These are phyloP conservation scores for Ormyrus nitidulus DNA, from an alignment of 2,888 invertebrate genomes.

Conservation along the genomic window DNA sequence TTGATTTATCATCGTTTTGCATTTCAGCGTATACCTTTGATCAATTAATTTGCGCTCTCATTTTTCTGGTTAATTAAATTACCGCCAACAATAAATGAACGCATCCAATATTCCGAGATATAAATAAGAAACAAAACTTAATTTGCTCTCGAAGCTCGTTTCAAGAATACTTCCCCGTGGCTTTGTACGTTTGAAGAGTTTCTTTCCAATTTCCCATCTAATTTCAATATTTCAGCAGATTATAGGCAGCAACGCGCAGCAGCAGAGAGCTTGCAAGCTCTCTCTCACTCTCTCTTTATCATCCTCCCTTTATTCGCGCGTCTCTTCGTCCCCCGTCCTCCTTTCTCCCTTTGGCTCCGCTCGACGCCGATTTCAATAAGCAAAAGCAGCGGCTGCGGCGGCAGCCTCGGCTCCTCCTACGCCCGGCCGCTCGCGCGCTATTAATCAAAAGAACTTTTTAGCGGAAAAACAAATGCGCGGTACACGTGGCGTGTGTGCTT, in stretches of 20 bases:
- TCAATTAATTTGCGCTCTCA: too few relatives aligned
- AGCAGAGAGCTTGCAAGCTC: too few relatives aligned
- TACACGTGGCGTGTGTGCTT: not conserved
- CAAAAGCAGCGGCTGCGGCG: slow-evolving; percentile 60
- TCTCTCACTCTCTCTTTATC: too few relatives aligned
- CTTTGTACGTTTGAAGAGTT: not conserved
- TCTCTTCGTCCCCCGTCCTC: slow-evolving; percentile 1
- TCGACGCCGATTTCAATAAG: slow-evolving; percentile 68
- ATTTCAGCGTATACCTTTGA: too few relatives aligned
- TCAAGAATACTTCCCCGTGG: too few relatives aligned
- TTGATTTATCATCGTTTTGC: too few relatives aligned
- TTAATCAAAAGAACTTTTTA: slow-evolving; percentile 71
- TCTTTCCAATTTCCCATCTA: slow-evolving; percentile 11
- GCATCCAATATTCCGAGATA: too few relatives aligned
- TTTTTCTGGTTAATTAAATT: too few relatives aligned
- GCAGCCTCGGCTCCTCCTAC: slow-evolving; percentile 41
- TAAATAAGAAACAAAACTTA: too few relatives aligned
- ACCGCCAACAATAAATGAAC: too few relatives aligned
- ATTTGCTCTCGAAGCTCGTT: too few relatives aligned
- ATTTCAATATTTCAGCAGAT: slow-evolving; percentile 18
- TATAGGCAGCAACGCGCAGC: not conserved
- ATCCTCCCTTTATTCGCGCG: not conserved
- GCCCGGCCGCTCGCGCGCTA: slow-evolving; percentile 60
- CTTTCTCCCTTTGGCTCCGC: slow-evolving; percentile 17
- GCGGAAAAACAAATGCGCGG: slow-evolving; percentile 59